phyloP scores from a whole-genome alignment of 2,797 vertebrate species.

The Semaprochilodus insignis region DNA sequence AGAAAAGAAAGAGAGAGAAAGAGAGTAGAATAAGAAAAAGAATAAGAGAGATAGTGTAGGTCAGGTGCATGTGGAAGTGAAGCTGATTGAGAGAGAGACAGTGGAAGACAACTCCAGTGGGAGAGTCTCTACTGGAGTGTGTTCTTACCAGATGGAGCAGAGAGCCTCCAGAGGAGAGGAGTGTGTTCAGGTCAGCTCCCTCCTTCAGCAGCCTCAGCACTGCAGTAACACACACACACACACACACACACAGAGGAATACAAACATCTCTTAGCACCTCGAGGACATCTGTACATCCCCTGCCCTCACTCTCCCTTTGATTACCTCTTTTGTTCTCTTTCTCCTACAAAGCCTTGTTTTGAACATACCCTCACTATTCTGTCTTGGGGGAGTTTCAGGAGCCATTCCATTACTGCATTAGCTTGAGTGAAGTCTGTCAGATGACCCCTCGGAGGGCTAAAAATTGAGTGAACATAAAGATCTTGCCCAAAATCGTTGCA shows the following conservation, averaged over 20 bases:
- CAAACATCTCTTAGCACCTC: constrained; percentile 15
- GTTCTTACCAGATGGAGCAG: constrained; percentile 93
- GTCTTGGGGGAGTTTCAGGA: neutral
- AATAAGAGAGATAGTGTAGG: neutral
- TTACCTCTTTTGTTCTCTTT: constrained; percentile 12
- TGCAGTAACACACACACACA: constrained; percentile 70
- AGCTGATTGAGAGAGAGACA: neutral
- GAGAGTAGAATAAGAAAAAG: constrained; percentile 7
- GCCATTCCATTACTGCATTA: neutral
- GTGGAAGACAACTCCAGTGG: constrained; percentile 30
- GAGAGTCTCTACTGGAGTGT: constrained; percentile 40
- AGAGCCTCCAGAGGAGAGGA: constrained; percentile 86
- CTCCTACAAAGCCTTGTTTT: constrained; percentile 1
- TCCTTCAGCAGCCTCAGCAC: constrained; percentile 90
- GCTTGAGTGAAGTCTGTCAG: neutral
- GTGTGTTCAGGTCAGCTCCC: constrained; percentile 82
- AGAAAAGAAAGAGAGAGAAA: neutral
- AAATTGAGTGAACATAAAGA: neutral
- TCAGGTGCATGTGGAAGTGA: neutral
- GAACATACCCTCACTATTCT: neutral
- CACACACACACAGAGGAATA: neutral
- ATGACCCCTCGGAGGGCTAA: neutral
- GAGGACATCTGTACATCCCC: neutral
- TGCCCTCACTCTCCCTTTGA: neutral
- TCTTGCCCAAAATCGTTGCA: neutral